Evolutionary conservation across 2,113 vertebrate species (phyloP).

Genomic region (Perca flavescens): DNA sequence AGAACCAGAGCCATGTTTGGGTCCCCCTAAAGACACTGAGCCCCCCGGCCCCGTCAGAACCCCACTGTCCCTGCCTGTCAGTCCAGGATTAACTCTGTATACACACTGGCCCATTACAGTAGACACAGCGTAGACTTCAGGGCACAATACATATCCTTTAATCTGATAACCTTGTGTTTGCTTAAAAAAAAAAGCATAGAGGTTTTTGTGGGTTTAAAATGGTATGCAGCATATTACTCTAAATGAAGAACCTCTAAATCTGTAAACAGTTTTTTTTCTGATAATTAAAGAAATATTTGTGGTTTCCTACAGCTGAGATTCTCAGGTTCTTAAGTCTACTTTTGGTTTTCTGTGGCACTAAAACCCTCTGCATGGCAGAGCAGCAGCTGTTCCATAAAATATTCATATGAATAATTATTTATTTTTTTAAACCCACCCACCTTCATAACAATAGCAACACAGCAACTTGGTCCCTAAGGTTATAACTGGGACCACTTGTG

Average conservation of each 20-base stretch:
- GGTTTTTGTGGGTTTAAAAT: constrained; percentile 41
- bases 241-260: constrained; percentile 29
- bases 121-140: constrained; percentile 37
- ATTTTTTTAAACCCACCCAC: background rate
- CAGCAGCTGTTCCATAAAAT: background rate
- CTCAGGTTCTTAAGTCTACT: constrained; percentile 52
- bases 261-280: constrained; percentile 41
- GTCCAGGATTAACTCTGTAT: constrained; percentile 68
- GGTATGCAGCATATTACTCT: constrained; percentile 29
- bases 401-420: background rate
- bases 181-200: constrained; percentile 42
- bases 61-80: constrained; percentile 62
- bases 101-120: constrained; percentile 66
- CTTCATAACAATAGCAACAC: background rate
- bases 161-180: constrained; percentile 70
- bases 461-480: background rate
- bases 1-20: constrained; percentile 65
- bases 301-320: constrained; percentile 36
- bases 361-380: constrained; percentile 4
- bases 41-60: constrained; percentile 46
- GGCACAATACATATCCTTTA: constrained; percentile 63
- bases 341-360: constrained; percentile 36
- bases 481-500: background rate
- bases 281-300: constrained; percentile 41
- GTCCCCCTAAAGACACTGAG: constrained; percentile 39